A percentile compares a stretch with the other conserved stretches of the same genome.
Conservation (phyloP, 2,888 invertebrate species). For the Neocrepidodera transversa region DNA sequence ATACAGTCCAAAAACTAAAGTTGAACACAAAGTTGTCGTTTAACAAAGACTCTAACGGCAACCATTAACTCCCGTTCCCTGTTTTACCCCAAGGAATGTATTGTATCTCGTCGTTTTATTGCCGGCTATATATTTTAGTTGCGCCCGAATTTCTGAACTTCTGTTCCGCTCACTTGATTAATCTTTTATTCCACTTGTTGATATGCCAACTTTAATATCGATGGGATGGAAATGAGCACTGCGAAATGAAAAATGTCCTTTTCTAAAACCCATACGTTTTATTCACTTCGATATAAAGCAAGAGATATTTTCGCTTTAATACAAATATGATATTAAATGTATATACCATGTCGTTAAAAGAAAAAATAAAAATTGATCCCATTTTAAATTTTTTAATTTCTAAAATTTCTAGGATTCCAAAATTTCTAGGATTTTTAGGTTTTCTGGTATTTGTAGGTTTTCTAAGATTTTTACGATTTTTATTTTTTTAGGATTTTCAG, state of each 20-base stretch:
- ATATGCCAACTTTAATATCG: slow-evolving; percentile 34
- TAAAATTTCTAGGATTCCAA: too few relatives aligned
- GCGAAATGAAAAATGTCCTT: slow-evolving; percentile 1
- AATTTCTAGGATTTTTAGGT: too few relatives aligned
- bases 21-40: slow-evolving; percentile 36
- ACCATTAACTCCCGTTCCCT: slow-evolving; percentile 33
- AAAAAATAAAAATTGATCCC: too few relatives aligned
- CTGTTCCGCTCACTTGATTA: slow-evolving; percentile 42
- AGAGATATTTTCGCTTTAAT: too few relatives aligned
- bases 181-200: slow-evolving; percentile 42
- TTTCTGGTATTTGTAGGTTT: too few relatives aligned
- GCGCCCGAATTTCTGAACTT: slow-evolving; percentile 37
- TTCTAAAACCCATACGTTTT: neutral
- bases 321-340: too few relatives aligned
- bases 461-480: too few relatives aligned
- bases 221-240: slow-evolving; percentile 3
- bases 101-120: slow-evolving; percentile 41
- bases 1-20: slow-evolving; percentile 23
- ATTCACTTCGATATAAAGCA: neutral
- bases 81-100: slow-evolving; percentile 32
- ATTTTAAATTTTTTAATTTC: too few relatives aligned
- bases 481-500: too few relatives aligned
- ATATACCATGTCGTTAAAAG: too few relatives aligned
- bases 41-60: slow-evolving; percentile 35
- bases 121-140: slow-evolving; percentile 40